Evolutionary conservation across 35 echinoderm and acorn worm species (phyloP).

Genomic region (Lytechinus pictus): DNA sequence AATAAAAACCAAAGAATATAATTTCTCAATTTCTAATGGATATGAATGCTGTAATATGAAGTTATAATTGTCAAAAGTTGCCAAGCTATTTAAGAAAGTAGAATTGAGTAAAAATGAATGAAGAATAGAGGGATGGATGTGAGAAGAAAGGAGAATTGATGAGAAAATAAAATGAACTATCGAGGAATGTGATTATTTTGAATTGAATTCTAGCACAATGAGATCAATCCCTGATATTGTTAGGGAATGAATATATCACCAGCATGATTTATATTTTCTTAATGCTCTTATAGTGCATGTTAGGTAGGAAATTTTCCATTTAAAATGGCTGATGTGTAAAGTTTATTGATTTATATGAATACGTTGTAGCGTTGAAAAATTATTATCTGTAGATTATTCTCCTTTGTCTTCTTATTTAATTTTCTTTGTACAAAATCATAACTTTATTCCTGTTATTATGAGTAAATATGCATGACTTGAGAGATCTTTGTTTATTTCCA

Average conservation of each 20-base stretch:
- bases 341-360: background rate
- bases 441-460: too few species aligned
- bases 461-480: too few species aligned
- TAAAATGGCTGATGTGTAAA: conserved; percentile 1
- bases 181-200: background rate
- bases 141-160: background rate
- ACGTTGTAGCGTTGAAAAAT: background rate
- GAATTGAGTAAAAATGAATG: too few species aligned
- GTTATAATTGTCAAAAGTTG: too few species aligned
- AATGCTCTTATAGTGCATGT: background rate
- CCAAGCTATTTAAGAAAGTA: too few species aligned
- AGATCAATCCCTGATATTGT: too few species aligned
- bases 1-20: too few species aligned
- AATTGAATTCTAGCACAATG: background rate
- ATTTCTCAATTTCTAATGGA: too few species aligned
- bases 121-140: too few species aligned
- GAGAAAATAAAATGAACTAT: background rate
- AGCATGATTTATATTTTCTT: background rate
- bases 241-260: background rate
- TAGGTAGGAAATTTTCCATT: conserved; percentile 18
- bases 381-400: background rate
- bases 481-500: background rate
- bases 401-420: background rate
- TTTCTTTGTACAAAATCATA: too few species aligned
- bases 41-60: too few species aligned